Base-by-base conservation (phyloP, 2,888 invertebrate genomes). In the Scaptomyza tumidula region DNA sequence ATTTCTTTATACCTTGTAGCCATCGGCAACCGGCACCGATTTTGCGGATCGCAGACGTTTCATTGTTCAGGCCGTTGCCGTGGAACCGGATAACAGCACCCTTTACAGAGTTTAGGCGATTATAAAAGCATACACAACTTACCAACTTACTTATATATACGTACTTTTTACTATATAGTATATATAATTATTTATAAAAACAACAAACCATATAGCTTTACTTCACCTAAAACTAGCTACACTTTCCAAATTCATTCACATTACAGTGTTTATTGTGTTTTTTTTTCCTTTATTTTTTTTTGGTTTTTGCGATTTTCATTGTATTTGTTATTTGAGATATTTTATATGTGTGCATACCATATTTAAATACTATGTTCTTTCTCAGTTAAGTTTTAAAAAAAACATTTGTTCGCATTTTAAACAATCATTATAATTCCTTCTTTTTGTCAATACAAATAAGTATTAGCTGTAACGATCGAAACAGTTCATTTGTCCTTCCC, bases 11-110 rank as follows among this genome's bases (percentile, higher is more conserved):
- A 6, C 16, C 7, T 57, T 41, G 3, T 59, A 88, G 88, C 88
- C 78, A 14, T 44, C 64, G 48, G 50, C 67, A 45, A 53, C 74
- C 31, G 67, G 63, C 35, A 66, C 61, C 45, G 57, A 66, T 35
- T 35, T 71, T 6, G 58, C 52, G 52, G 90, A 91, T 75, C 91
- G 92, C 52, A 84, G 86, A 60, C 90, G 90, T 63, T 91, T 90
- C 71, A 91, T 92, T 58, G 74, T 92, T 13, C 91, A 90, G 74
- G 90, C 92, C 37, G 86, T 91, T 49, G 81, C 89, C 68, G 86
- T 92, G 59, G 90, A 91, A 49, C 76, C 86, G 58, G 90, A 89
- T 68, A 91, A 91, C 68, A 90, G 78, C 76, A 91, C 91, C 60
- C 70, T 90, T 31, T 91, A 91, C 57, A 86, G 73, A 63, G 59